Percentiles rank a stretch among this genome's conserved stretches.
phyloP scores from a whole-genome alignment of 2,113 vertebrate genomes.

The Sylvietta virens region DNA sequence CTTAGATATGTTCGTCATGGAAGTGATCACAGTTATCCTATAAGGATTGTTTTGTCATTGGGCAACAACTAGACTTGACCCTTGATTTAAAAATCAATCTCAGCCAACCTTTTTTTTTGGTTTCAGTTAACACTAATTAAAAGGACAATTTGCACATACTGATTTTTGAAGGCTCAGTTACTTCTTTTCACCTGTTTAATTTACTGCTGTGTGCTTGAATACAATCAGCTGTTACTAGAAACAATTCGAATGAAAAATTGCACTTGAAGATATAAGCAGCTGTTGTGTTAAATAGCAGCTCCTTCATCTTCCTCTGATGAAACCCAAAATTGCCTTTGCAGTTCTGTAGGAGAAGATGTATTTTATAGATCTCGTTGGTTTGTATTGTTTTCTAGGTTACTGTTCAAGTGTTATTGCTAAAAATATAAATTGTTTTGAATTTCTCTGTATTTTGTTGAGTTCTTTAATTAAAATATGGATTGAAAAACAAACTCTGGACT shows the following conservation, averaged over 20 bases:
- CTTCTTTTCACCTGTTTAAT: background rate
- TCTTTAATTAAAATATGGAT: background rate
- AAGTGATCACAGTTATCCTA: background rate
- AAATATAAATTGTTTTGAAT: background rate
- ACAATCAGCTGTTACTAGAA: background rate
- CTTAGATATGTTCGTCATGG: background rate
- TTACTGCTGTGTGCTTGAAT: background rate
- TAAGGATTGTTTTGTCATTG: background rate
- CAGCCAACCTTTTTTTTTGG: background rate
- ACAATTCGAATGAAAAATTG: slow-evolving; percentile 1
- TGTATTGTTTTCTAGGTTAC: background rate
- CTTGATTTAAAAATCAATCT: background rate
- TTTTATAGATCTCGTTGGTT: background rate
- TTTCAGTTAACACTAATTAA: background rate
- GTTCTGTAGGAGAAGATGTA: background rate
- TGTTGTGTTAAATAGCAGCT: background rate
- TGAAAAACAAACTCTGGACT: background rate
- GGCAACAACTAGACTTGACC: background rate
- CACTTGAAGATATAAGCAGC: background rate
- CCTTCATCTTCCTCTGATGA: background rate
- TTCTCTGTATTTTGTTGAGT: background rate
- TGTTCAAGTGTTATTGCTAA: background rate
- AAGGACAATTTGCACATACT: background rate
- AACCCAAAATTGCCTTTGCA: background rate
- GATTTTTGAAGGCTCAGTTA: background rate